Base-by-base conservation (phyloP, 2,888 invertebrate genomes). In the Pheosia tremula region DNA sequence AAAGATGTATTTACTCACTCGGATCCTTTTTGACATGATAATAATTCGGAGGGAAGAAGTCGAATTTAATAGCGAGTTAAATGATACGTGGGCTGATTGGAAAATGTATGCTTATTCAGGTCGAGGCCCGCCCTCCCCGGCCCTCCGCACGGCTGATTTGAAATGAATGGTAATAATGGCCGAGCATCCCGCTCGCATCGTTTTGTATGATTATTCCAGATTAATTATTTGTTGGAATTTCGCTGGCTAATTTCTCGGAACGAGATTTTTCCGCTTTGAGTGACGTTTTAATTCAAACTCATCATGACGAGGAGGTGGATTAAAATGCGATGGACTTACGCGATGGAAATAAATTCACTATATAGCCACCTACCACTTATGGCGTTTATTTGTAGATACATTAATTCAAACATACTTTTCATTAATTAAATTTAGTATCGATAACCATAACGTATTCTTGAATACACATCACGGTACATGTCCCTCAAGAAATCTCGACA, bases 141-240 rank as follows among this genome's bases (percentile, higher is more conserved):
- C 84, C 87, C 88, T 86, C 86, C 87, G 88, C 87, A 89, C 90
- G 93, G 89, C 88, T 91, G 92, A 90, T 92, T 93, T 92, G 88
- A 92, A 93, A 93, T 93, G 93, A 93, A 93, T 93, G 92, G 91
- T 88, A 93, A 93, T 93, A 93, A 93, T 92, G 91, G 85, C 88
- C 84, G 85, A 83, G 87, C 88, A 90, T 90, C 90, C 91, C 90
- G 86, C 87, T 89, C 90, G 88, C 89, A 88, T 91, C 93, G 92
- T 93, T 93, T 93, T 89, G 92, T 93, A 93, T 93, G 92, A 93
- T 93, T 93, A 93, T 93, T 93, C 92, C 90, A 90, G 92, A 93
- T 93, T 93, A 93, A 93, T 93, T 93, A 93, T 93, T 93, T 93
- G 93, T 90, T 87, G 89, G 92, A 91, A 91, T 91, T 93, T 87